Evolutionary conservation across 2,797 vertebrate genomes (phyloP).

Genomic region (Melanotaenia trifasciata): DNA sequence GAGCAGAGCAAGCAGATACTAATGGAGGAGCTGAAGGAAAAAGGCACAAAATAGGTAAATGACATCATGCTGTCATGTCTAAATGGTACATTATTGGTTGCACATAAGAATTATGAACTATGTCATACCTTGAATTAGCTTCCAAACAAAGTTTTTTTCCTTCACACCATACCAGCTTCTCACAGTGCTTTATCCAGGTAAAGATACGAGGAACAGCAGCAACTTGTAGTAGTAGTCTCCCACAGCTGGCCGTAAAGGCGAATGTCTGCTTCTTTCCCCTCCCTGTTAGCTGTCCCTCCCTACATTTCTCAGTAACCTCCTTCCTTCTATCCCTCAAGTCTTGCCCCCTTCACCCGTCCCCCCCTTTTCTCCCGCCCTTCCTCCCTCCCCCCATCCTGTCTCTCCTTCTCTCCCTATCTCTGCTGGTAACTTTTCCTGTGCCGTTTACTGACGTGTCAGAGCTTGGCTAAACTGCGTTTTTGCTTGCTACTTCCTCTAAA

Average conservation of each 20-base stretch:
- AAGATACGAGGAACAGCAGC: conserved; percentile 73
- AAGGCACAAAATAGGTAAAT: neutral
- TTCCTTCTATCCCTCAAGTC: conserved; percentile 45
- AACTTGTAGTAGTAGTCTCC: conserved; percentile 80
- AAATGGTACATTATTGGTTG: conserved; percentile 7
- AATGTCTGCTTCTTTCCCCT: conserved; percentile 82
- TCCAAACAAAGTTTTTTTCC: conserved; percentile 77
- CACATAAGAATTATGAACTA: neutral
- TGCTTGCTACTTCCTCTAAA: conserved; percentile 71
- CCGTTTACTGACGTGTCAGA: conserved; percentile 93
- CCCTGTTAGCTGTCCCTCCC: conserved; percentile 65
- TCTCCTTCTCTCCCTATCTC: conserved; percentile 49
- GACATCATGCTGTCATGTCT: neutral
- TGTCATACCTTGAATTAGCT: conserved; percentile 80
- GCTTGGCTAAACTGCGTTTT: conserved; percentile 86
- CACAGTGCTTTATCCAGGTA: conserved; percentile 79
- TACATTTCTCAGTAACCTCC: conserved; percentile 67
- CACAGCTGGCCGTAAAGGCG: conserved; percentile 85
- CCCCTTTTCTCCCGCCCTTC: neutral
- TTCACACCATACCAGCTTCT: conserved; percentile 67
- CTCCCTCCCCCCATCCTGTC: conserved; percentile 1
- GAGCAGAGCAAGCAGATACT: conserved; percentile 27
- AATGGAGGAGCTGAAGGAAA: conserved; percentile 4
- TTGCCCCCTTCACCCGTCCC: neutral
- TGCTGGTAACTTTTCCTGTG: conserved; percentile 65